These are phyloP conservation scores for Drosophila ustulata DNA, from an alignment of 2,888 invertebrate species.

Conservation along the genomic window DNA sequence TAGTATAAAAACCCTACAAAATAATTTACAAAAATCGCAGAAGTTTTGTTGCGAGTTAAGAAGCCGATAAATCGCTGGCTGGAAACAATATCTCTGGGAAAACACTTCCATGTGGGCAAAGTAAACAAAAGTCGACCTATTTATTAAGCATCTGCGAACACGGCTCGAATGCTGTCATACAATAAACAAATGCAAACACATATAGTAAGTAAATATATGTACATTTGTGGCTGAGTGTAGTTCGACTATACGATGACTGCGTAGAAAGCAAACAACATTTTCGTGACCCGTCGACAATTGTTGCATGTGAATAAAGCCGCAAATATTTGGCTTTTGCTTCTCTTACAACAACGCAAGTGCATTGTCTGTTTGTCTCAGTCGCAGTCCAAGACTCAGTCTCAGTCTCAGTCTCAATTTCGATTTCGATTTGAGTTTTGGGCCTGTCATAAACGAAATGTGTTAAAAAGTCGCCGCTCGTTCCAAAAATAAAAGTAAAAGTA, in stretches of 20 bases:
- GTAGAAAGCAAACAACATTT: slow-evolving; percentile 65
- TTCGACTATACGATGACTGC: not conserved
- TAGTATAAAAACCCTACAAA: too few relatives aligned
- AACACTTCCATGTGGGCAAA: not conserved
- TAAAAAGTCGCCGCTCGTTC: slow-evolving; percentile 35
- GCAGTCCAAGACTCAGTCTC: not conserved
- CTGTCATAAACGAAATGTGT: slow-evolving; percentile 40
- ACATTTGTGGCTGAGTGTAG: not conserved
- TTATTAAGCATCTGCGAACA: not conserved
- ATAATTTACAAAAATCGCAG: too few relatives aligned
- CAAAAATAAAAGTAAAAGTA: slow-evolving; percentile 33
- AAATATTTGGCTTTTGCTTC: slow-evolving; percentile 50
- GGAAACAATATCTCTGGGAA: not conserved
- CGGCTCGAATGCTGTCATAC: not conserved
- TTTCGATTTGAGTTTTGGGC: not conserved
- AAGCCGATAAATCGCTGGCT: not conserved
- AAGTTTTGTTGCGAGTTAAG: too few relatives aligned
- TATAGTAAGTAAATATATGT: not conserved
- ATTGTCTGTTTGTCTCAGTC: slow-evolving; percentile 40
- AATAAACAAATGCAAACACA: slow-evolving; percentile 1
- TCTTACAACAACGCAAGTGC: slow-evolving; percentile 47
- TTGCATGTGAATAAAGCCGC: slow-evolving; percentile 22
- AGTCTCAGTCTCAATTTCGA: not conserved
- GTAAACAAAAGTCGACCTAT: slow-evolving; percentile 1
- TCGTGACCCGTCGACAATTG: slow-evolving; percentile 34